phyloP scores from a whole-genome alignment of 1,140 invertebrate genomes.

The Drosophila jambulina region DNA sequence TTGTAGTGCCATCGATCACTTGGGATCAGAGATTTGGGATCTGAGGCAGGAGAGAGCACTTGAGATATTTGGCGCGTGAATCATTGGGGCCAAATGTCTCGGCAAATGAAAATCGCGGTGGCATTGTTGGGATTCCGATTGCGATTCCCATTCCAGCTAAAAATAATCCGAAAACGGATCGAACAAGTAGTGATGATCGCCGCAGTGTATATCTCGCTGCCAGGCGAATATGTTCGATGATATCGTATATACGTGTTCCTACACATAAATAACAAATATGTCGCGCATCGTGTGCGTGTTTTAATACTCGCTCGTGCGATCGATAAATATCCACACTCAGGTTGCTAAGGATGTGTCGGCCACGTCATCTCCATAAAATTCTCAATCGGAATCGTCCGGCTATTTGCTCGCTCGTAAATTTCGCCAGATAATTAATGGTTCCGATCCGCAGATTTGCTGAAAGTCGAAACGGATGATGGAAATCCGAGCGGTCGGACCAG shows the following conservation, averaged over 20 bases:
- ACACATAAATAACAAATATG: slow-evolving; percentile 67
- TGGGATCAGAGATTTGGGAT: background rate
- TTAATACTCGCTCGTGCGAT: slow-evolving; percentile 61
- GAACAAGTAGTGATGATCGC: slow-evolving; percentile 40
- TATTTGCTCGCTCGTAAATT: slow-evolving; percentile 73
- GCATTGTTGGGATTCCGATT: slow-evolving; percentile 54
- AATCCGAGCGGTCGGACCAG: background rate
- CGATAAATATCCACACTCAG: slow-evolving; percentile 49
- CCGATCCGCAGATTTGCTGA: slow-evolving; percentile 34
- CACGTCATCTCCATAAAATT: slow-evolving; percentile 47
- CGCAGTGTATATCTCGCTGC: slow-evolving; percentile 2
- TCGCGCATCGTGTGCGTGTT: slow-evolving; percentile 52
- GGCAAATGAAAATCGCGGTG: slow-evolving; percentile 31
- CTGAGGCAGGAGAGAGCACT: slow-evolving; percentile 3
- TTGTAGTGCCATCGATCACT: slow-evolving; percentile 21
- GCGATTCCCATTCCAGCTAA: slow-evolving; percentile 46
- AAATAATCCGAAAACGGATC: slow-evolving; percentile 50
- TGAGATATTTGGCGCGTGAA: slow-evolving; percentile 20
- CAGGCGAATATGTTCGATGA: slow-evolving; percentile 5
- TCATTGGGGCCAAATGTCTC: slow-evolving; percentile 49
- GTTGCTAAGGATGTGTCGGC: slow-evolving; percentile 32
- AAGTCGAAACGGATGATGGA: slow-evolving; percentile 11
- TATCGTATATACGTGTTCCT: slow-evolving; percentile 19
- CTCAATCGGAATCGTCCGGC: slow-evolving; percentile 36
- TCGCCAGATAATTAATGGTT: slow-evolving; percentile 68